phyloP scores from a whole-genome alignment of 1,140 invertebrate species.

The Drosophila varians region DNA sequence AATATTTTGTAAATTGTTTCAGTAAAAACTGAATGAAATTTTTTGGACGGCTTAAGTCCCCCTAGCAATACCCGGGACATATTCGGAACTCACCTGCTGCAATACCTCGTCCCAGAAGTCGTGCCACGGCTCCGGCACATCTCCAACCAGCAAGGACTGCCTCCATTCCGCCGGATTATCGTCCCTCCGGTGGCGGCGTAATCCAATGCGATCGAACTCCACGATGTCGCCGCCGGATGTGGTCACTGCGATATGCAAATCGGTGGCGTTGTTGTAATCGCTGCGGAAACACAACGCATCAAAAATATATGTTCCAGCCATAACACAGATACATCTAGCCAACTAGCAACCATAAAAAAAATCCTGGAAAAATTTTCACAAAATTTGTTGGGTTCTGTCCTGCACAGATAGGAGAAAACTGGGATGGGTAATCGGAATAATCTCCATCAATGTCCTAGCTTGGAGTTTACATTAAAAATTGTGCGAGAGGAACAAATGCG shows the following conservation, averaged over 20 bases:
- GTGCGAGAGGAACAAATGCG: too few relatives aligned
- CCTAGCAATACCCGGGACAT: too few relatives aligned
- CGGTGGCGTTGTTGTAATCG: conserved; percentile 90
- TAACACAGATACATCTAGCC: conserved; percentile 24
- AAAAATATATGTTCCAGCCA: conserved; percentile 52
- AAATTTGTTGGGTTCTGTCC: conserved; percentile 51
- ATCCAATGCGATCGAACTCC: conserved; percentile 90
- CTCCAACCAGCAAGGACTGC: conserved; percentile 89
- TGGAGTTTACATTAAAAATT: not conserved
- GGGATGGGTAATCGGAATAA: conserved; percentile 9
- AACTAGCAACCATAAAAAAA: conserved; percentile 6
- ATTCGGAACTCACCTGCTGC: conserved; percentile 84
- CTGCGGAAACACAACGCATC: conserved; percentile 84
- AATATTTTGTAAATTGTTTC: too few relatives aligned
- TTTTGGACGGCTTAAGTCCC: too few relatives aligned
- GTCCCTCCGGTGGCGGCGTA: conserved; percentile 84
- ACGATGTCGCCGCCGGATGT: conserved; percentile 89
- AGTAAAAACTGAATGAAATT: too few relatives aligned
- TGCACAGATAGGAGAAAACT: not conserved
- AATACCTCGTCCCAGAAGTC: conserved; percentile 90
- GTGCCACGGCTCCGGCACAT: conserved; percentile 87
- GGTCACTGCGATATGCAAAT: conserved; percentile 93
- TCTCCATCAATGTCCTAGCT: conserved; percentile 4
- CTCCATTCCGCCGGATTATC: conserved; percentile 84
- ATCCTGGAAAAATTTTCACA: conserved; percentile 8